Conservation (phyloP, 2,888 invertebrate species). For the Dryobota labecula region DNA sequence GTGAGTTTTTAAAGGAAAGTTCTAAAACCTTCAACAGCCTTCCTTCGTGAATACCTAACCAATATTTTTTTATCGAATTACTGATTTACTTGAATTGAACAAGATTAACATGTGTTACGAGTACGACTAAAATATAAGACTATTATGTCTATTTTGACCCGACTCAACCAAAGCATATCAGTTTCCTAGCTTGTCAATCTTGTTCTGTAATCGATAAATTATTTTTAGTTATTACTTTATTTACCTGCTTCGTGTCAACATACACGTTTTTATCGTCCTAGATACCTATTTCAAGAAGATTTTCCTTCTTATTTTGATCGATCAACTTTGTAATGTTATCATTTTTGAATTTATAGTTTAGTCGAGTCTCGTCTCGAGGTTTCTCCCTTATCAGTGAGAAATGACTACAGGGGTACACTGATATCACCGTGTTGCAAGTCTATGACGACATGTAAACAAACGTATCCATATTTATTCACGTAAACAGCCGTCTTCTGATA, state of each 20-base stretch:
- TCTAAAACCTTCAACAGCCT: too few relatives aligned
- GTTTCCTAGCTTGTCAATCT: constrained; percentile 2
- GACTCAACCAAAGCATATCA: not conserved
- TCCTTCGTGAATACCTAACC: too few relatives aligned
- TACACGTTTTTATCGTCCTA: not conserved
- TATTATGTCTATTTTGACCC: too few relatives aligned
- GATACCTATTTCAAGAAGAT: not conserved
- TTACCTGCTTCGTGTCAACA: not conserved
- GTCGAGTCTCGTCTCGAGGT: constrained; percentile 15
- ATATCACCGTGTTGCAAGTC: constrained; percentile 17
- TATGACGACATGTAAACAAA: constrained; percentile 33
- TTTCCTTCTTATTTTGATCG: not conserved
- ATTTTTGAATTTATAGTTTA: constrained; percentile 24
- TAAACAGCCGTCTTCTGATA: constrained; percentile 42
- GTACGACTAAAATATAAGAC: too few relatives aligned
- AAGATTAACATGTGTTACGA: too few relatives aligned
- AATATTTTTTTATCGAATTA: too few relatives aligned
- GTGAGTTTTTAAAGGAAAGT: too few relatives aligned
- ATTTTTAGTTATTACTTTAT: not conserved
- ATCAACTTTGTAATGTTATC: constrained; percentile 1
- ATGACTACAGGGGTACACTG: constrained; percentile 3
- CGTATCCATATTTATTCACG: constrained; percentile 29
- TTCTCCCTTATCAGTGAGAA: constrained; percentile 41
- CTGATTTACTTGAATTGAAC: too few relatives aligned
- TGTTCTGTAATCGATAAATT: not conserved